These are phyloP conservation scores for Hylyphantes graminicola DNA, from an alignment of 1,140 invertebrate genomes.

Conservation along the genomic window DNA sequence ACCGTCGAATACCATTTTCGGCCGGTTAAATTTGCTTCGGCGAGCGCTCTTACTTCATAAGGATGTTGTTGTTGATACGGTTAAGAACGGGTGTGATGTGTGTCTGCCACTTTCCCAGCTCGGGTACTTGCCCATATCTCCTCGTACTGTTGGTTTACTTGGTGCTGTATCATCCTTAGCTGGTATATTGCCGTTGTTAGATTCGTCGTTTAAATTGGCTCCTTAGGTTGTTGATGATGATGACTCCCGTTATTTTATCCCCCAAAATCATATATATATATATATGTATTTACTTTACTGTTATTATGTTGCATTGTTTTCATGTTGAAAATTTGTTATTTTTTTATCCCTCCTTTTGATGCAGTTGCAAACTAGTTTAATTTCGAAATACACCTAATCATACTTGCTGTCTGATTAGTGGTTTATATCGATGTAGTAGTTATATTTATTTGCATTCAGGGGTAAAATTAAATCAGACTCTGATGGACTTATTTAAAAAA, in stretches of 20 bases:
- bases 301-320: too few relatives aligned
- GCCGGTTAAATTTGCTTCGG: constrained; percentile 12
- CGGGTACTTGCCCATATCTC: constrained; percentile 79
- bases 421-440: too few relatives aligned
- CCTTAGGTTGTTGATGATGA: constrained; percentile 27
- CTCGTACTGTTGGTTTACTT: constrained; percentile 79
- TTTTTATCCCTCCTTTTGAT: too few relatives aligned
- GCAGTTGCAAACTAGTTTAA: too few relatives aligned
- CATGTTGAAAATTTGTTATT: too few relatives aligned
- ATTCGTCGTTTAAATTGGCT: constrained; percentile 72
- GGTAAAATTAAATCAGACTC: too few relatives aligned
- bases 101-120: constrained; percentile 84
- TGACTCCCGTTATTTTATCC: too few relatives aligned
- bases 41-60: constrained; percentile 69
- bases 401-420: too few relatives aligned
- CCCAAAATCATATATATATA: neutral
- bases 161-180: constrained; percentile 82
- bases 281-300: neutral
- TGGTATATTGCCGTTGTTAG: constrained; percentile 77
- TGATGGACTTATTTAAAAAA: too few relatives aligned
- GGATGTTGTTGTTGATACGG: constrained; percentile 79
- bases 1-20: constrained; percentile 20
- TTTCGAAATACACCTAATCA: too few relatives aligned
- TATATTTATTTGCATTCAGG: too few relatives aligned
- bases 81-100: constrained; percentile 87